A percentile compares a stretch with the other conserved stretches of the same genome.
Conservation (phyloP, 2,113 vertebrate species). For the Dasyurus viverrinus region DNA sequence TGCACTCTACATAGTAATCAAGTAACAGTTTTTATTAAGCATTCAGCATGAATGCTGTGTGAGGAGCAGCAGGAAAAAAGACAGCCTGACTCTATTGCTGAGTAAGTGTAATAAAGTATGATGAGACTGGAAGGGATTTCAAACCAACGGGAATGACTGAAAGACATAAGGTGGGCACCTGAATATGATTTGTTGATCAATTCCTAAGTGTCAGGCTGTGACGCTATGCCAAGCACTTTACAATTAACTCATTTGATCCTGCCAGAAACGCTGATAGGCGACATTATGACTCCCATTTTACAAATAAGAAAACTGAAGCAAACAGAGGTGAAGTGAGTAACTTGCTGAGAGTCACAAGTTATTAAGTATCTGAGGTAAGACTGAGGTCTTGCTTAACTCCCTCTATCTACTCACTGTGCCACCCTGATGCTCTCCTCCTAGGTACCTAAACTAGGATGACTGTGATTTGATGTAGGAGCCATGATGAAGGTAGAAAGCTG, state of each 20-base stretch:
- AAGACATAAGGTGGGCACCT: background rate
- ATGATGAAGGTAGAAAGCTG: no score
- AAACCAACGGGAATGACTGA: background rate
- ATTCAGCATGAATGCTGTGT: background rate
- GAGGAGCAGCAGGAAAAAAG: background rate
- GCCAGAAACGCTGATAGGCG: background rate
- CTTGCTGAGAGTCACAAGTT: background rate
- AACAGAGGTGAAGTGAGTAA: background rate
- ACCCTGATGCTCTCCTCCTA: background rate
- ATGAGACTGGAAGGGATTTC: background rate
- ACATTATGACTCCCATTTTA: background rate
- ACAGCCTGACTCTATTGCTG: no score
- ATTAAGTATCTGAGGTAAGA: no score
- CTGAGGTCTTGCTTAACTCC: no score
- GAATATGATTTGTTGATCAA: no score
- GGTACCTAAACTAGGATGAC: background rate
- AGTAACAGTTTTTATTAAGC: background rate
- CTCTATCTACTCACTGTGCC: no score
- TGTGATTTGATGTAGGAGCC: background rate
- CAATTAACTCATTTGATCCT: background rate
- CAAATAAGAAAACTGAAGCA: background rate
- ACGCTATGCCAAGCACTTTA: background rate
- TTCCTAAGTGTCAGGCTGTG: background rate
- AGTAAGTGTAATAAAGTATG: background rate
- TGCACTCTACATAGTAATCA: no score